Base-by-base conservation (phyloP, 1,140 invertebrate species). In the Drosophila sturtevanti region DNA sequence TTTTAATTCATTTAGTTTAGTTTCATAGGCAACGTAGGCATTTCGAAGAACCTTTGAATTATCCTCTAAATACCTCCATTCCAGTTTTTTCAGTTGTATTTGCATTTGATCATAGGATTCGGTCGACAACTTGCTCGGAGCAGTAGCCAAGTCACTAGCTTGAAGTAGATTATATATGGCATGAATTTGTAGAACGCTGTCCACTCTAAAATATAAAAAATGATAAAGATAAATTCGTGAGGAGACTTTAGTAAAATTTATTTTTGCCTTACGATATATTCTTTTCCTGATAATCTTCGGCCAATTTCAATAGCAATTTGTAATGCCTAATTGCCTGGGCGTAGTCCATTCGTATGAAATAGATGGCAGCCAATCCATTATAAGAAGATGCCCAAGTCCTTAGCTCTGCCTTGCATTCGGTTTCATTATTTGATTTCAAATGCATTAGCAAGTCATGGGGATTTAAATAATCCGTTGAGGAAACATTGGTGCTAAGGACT, bases 361-460 rank as follows among this genome's bases (percentile, higher is more conserved):
- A 85, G 14, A 96, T 84, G 5, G 93, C 95, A 16, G 95, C 95
- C 58, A 94, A 38, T 51, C 90, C 90, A 92, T 97, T 96, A 27
- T 95, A 90, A 21, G 94, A 92, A 10, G 94, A 93, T 7, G 96
- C 93, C 68, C 95, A 90, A 4, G 93, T 81, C 54, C 96, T 92
- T 63, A 97, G 93, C 67, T 93, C 92, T 59, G 95, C 94, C 89
- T 96, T 95, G 84, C 94, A 94, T 77, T 96, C 94, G 10, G 91
- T 67, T 63, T 93, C 93, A 11, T 95, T 94, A 80, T 94, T 95
- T 54, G 94, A 93, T 44, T 95, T 95, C 14, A 97, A 91, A 52
- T 94, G 93, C 6, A 93, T 92, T 41, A 96, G 77, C 1, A 97
- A 87, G 63, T 96, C 94, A 69, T 96, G 94, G 93, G 96, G 90